phyloP scores from a whole-genome alignment of 2,888 invertebrate species.

The Aethes cnicana region DNA sequence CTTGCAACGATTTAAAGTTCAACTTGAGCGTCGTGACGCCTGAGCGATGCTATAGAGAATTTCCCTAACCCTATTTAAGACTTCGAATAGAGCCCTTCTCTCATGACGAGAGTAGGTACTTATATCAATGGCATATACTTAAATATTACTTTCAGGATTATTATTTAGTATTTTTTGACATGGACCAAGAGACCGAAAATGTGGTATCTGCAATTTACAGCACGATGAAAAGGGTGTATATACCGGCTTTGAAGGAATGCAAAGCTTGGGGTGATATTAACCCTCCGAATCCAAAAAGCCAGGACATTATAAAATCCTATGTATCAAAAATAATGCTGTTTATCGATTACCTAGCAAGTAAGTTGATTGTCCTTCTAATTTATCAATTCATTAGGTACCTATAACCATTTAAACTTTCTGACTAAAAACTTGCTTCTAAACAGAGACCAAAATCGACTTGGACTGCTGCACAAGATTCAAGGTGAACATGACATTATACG shows the following conservation, averaged over 20 bases:
- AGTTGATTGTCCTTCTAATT: slow-evolving; percentile 41
- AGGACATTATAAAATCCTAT: slow-evolving; percentile 61
- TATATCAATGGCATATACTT: too few species aligned
- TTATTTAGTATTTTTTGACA: slow-evolving; percentile 57
- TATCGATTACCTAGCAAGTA: slow-evolving; percentile 71
- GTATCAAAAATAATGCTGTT: slow-evolving; percentile 70
- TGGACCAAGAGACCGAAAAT: slow-evolving; percentile 65
- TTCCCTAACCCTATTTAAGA: too few species aligned
- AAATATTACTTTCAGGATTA: slow-evolving; percentile 57
- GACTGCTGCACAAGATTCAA: slow-evolving; percentile 84
- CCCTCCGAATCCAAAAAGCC: slow-evolving; percentile 71
- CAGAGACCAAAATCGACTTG: slow-evolving; percentile 85
- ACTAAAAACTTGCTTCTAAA: slow-evolving; percentile 36
- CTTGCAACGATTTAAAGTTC: too few species aligned
- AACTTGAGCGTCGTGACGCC: too few species aligned
- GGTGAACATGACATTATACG: slow-evolving; percentile 80
- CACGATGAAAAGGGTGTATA: slow-evolving; percentile 55
- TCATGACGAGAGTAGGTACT: too few species aligned
- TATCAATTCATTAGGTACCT: too few species aligned
- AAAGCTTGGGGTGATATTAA: slow-evolving; percentile 73
- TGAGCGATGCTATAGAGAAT: too few species aligned
- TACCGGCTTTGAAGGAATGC: slow-evolving; percentile 60
- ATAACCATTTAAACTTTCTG: neutral
- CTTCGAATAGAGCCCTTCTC: too few species aligned
- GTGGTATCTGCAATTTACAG: slow-evolving; percentile 71